Percentiles rank a stretch among this genome's conserved stretches.
These are phyloP conservation scores for Tylochromis polylepis DNA, from an alignment of 2,113 vertebrate genomes.

Conservation along the genomic window DNA sequence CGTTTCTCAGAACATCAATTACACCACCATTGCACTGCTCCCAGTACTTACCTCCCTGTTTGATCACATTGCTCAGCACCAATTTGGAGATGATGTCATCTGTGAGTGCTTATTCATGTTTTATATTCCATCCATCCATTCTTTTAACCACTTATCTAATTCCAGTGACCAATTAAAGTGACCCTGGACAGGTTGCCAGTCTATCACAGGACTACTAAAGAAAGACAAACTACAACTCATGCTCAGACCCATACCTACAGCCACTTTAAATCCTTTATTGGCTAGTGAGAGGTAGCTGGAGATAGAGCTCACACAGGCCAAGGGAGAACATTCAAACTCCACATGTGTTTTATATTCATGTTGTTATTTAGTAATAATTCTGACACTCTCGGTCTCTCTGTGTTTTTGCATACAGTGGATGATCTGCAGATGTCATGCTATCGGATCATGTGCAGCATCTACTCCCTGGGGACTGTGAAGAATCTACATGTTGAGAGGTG, in stretches of 20 bases:
- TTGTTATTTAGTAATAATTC: background rate
- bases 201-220: background rate
- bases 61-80: conserved; percentile 90
- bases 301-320: background rate
- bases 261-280: background rate
- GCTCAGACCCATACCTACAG: background rate
- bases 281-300: background rate
- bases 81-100: conserved; percentile 92
- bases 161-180: background rate
- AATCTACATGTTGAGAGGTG: conserved; percentile 90
- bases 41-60: conserved; percentile 92
- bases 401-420: conserved; percentile 75
- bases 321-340: background rate
- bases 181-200: background rate
- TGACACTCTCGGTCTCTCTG: background rate
- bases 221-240: background rate
- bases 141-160: background rate
- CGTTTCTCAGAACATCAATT: conserved; percentile 91
- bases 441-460: conserved; percentile 91
- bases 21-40: conserved; percentile 89
- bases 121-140: background rate
- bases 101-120: conserved; percentile 60
- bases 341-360: no score
- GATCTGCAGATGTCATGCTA: conserved; percentile 94
- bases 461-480: conserved; percentile 89